Evolutionary conservation across 2,113 vertebrate species (phyloP), one percentile per base, ranked within the genome.

Genomic region (Tonatia bakeri): DNA sequence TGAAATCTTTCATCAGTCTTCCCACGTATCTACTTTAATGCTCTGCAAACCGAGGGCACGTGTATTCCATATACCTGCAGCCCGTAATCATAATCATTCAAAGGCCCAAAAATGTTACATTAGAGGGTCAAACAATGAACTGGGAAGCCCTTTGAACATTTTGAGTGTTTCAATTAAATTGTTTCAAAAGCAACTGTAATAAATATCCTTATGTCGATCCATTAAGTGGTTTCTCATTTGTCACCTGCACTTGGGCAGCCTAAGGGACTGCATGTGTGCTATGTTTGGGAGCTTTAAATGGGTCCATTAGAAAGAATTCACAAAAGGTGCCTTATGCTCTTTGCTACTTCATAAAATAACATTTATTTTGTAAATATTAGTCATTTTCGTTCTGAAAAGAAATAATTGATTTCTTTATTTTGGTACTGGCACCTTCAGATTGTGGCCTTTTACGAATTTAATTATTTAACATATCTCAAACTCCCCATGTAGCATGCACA

Each of bases 161-260:
- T 72, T 96, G 96, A 98, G 97, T 96, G 77, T 96, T 96, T 96
- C 83, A 97, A 95, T 96, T 98, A 97, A 97, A 94, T 97, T 82
- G 47, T 97, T 97, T 98, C 95, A 97, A 94, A 98, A 97, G 96
- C 82, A 94, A 95, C 80, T 86, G 31, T 97, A 97, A 92, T 97
- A 96, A 98, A 97, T 94, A 92, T 95, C 89, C 92, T 95, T 88
- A 88, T 97, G 96, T 96, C 94, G 93, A 95, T 97, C 84, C 90
- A 94, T 96, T 97, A 89, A 97, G 96, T 91, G 94, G 93, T 97
- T 98, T 97, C 81, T 95, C 96, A 97, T 97, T 98, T 98, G 93
- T 97, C 84, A 96, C 87, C 81, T 69, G 77, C 52, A 87, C 3
- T 84, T 96, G 31, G 91, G 92, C 88, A 91, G 56, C 65, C 87